Evolutionary conservation across 2,113 vertebrate species (phyloP).

Genomic region (Chaetorhynchus papuensis): DNA sequence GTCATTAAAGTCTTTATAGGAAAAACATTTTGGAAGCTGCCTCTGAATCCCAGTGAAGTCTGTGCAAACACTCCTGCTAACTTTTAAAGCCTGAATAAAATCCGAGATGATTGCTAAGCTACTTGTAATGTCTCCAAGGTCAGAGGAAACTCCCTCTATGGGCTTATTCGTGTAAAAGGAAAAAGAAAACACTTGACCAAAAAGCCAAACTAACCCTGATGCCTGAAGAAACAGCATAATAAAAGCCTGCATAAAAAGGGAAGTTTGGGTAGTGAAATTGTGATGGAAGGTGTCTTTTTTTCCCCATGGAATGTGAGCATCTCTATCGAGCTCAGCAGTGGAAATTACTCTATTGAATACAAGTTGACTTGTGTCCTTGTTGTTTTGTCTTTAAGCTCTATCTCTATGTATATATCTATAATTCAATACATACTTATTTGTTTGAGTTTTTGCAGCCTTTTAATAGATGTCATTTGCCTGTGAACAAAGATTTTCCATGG

Average conservation of each 20-base stretch:
- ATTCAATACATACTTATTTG: neutral
- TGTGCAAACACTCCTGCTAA: slow-evolving; percentile 6
- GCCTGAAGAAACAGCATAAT: neutral
- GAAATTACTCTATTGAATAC: neutral
- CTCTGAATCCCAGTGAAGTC: neutral
- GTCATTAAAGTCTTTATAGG: slow-evolving; percentile 26
- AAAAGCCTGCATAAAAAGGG: neutral
- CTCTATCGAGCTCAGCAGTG: accelerated
- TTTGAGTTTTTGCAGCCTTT: neutral
- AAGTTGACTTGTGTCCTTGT: neutral
- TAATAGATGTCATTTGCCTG: neutral
- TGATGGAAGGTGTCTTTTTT: neutral
- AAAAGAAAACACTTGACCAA: neutral
- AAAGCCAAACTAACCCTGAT: neutral
- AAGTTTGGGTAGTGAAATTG: neutral
- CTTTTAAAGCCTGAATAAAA: slow-evolving; percentile 26
- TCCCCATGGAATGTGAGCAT: neutral
- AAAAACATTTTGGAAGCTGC: neutral
- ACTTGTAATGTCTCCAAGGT: neutral
- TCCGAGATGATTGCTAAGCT: neutral
- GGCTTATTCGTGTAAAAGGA: neutral
- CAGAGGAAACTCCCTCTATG: neutral
- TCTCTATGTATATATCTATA: neutral
- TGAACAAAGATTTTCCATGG: neutral
- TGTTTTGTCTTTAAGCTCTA: neutral